Evolutionary conservation across 2,888 invertebrate genomes (phyloP), one percentile per base, ranked within the genome.

Genomic region (Cantharis rustica): DNA sequence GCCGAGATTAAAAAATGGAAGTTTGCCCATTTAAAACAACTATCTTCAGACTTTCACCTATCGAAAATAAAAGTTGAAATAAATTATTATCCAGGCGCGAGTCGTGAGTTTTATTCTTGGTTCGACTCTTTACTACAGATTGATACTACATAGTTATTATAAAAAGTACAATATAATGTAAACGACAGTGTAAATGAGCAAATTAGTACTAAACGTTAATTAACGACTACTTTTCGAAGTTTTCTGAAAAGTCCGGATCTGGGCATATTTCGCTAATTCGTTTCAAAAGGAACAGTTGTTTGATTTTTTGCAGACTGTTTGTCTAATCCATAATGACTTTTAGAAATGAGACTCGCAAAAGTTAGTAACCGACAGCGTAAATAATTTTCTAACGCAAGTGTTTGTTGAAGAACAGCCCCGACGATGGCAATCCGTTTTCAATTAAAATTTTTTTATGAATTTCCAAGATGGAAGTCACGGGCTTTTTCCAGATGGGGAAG

Each of bases 311-410:
- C 62, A 75, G 75, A 75, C 72, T 61, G 27, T 64, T 71, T 16
- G 68, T 72, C 72, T 68, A 62, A 64, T 68, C 75, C 16, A 17
- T 71, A 69, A 75, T 75, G 75, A 72, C 75, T 75, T 75, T 75
- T 72, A 75, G 71, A 47, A 75, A 69, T 47, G 63, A 68, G 61
- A 68, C 69, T 72, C 68, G 71, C 71, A 68, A 75, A 47, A 75
- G 68, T 72, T 72, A 69, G 69, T 75, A 72, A 66, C 72, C 75
- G 72, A 72, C 72, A 72, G 68, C 75, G 72, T 75, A 75, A 72
- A 75, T 75, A 75, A 75, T 64, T 62, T 68, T 61, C 31, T 31
- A 31, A 9, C 23, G 23, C 61, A 68, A 47, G 47, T 68, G 71
- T 75, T 75, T 75, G 70, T 71, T 68, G 75, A 71, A 75, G 66